These are phyloP conservation scores for Aix galericulata DNA, from an alignment of 2,113 vertebrate species.

Conservation along the genomic window DNA sequence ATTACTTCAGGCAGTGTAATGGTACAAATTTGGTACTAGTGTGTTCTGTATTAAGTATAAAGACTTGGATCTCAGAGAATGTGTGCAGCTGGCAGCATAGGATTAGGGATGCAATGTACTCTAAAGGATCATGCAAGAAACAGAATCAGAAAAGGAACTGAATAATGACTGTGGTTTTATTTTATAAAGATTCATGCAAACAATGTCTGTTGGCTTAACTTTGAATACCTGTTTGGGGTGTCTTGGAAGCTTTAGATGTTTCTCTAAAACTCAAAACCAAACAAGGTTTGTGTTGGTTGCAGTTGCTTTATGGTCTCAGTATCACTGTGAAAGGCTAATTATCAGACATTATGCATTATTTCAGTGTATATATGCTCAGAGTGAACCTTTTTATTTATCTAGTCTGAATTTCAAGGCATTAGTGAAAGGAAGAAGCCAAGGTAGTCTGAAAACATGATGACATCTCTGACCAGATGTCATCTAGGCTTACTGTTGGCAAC, in stretches of 20 bases:
- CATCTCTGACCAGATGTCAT: background rate
- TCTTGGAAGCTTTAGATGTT: background rate
- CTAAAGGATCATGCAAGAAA: background rate
- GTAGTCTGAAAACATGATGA: background rate
- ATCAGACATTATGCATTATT: background rate
- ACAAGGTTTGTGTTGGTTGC: background rate
- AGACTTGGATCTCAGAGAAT: background rate
- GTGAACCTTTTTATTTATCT: background rate
- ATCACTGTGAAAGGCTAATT: background rate
- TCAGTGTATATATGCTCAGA: background rate
- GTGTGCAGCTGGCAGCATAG: background rate
- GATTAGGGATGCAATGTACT: background rate
- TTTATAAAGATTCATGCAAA: background rate
- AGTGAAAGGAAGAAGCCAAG: background rate
- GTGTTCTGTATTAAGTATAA: background rate
- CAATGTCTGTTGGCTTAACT: conserved; percentile 18
- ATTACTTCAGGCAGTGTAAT: background rate
- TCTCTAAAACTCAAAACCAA: background rate
- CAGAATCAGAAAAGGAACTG: background rate
- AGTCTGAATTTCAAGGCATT: background rate
- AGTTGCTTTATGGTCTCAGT: background rate
- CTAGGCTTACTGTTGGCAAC: background rate
- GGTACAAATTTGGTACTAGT: background rate
- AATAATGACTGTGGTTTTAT: background rate
- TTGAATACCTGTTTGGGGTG: conserved; percentile 26